Evolutionary conservation across 2,113 vertebrate species (phyloP).

Genomic region (Hippocampus guttulatus): DNA sequence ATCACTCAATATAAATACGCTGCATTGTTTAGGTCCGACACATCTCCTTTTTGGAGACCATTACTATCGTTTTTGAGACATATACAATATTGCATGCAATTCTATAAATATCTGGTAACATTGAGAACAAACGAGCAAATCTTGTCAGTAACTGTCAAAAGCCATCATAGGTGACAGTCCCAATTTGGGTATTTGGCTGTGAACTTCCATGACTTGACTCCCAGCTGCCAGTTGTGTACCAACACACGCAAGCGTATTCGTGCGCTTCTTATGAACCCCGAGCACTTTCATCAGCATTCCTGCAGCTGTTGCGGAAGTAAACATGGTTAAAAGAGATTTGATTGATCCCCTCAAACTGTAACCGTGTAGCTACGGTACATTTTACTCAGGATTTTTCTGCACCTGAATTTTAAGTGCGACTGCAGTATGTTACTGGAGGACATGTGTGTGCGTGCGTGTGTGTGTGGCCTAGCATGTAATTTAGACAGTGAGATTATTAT

Average conservation of each 20-base stretch:
- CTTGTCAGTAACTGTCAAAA: neutral
- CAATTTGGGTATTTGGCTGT: neutral
- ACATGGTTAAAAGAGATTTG: constrained; percentile 12
- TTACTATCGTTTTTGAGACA: no score
- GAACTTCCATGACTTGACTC: neutral
- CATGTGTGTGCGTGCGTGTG: neutral
- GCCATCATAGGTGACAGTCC: neutral
- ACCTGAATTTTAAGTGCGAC: neutral
- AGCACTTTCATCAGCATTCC: constrained; percentile 17
- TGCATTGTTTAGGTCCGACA: no score
- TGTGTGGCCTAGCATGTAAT: neutral
- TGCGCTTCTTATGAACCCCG: constrained; percentile 1
- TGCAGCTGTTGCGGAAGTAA: neutral
- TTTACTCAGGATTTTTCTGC: neutral
- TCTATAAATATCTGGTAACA: neutral
- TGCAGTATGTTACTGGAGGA: neutral
- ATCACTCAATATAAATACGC: no score
- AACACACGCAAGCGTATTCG: neutral
- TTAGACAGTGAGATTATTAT: constrained; percentile 6
- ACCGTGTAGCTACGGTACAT: constrained; percentile 7
- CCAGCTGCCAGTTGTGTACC: neutral
- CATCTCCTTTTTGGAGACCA: no score
- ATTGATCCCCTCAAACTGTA: constrained; percentile 21
- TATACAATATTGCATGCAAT: no score
- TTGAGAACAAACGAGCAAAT: neutral